phyloP scores from a whole-genome alignment of 2,113 vertebrate species.

The Rafetus swinhoei region DNA sequence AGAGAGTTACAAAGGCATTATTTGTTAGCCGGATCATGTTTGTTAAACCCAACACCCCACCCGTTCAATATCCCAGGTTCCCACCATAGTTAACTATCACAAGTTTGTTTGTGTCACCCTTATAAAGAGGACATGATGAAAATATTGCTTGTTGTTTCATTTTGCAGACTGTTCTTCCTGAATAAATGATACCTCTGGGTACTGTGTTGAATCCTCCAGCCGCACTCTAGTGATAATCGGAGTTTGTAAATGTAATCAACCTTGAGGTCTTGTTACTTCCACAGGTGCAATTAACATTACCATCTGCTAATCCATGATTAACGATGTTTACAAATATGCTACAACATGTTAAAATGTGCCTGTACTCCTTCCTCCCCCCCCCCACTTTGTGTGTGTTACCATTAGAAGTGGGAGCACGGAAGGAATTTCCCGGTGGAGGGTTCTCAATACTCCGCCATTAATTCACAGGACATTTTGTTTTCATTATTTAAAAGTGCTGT shows the following conservation, averaged over 20 bases:
- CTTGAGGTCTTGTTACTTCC: constrained; percentile 89
- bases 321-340: constrained; percentile 91
- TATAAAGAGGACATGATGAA: not conserved
- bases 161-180: not conserved
- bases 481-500: constrained; percentile 29
- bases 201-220: not conserved
- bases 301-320: constrained; percentile 97
- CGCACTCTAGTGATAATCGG: constrained; percentile 60
- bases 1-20: not conserved
- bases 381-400: not conserved
- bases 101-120: not conserved
- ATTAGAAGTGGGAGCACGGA: not conserved
- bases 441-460: not conserved
- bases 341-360: constrained; percentile 64
- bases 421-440: not conserved
- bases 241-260: constrained; percentile 90
- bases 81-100: not conserved
- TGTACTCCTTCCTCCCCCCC: constrained; percentile 29
- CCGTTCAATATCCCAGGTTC: too few species aligned
- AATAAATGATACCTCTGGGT: constrained; percentile 13
- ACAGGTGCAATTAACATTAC: constrained; percentile 92
- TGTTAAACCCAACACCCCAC: not conserved
- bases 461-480: constrained; percentile 17
- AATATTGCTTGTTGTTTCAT: not conserved
- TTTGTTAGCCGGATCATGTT: not conserved